phyloP scores from a whole-genome alignment of 2,113 vertebrate genomes.

The Microcebus murinus region DNA sequence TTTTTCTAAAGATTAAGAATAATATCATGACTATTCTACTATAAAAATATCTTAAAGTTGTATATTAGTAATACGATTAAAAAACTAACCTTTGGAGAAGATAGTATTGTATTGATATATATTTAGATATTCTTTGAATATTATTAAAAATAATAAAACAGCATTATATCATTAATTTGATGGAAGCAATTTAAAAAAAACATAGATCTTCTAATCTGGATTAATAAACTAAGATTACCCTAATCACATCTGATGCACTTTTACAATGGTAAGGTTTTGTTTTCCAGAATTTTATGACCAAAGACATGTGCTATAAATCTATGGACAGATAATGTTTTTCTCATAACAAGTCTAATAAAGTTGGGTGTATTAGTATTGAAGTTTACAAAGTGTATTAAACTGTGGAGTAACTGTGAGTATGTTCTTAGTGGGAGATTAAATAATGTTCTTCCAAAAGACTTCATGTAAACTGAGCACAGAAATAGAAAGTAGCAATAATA shows the following conservation, averaged over 20 bases:
- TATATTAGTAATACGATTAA: not conserved
- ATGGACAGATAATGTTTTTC: too few species aligned
- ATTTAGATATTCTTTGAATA: not conserved
- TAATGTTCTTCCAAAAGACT: too few species aligned
- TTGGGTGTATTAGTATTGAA: too few species aligned
- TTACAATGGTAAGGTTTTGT: not conserved
- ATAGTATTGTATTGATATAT: not conserved
- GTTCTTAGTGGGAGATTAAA: too few species aligned
- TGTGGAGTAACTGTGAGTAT: too few species aligned
- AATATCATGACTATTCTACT: not conserved
- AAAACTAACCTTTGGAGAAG: not conserved
- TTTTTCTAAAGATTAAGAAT: not conserved
- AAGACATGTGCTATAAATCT: not conserved
- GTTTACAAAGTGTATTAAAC: too few species aligned
- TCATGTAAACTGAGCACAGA: too few species aligned
- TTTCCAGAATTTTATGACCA: not conserved
- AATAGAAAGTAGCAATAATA: too few species aligned
- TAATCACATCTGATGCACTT: not conserved
- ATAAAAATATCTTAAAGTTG: not conserved
- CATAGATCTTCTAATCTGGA: not conserved
- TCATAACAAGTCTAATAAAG: too few species aligned
- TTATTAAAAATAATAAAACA: not conserved
- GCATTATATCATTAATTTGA: not conserved
- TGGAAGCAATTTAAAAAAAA: not conserved
- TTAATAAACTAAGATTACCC: not conserved